Evolutionary conservation across 2,888 invertebrate species (phyloP).

Genomic region (Empis stercorea): DNA sequence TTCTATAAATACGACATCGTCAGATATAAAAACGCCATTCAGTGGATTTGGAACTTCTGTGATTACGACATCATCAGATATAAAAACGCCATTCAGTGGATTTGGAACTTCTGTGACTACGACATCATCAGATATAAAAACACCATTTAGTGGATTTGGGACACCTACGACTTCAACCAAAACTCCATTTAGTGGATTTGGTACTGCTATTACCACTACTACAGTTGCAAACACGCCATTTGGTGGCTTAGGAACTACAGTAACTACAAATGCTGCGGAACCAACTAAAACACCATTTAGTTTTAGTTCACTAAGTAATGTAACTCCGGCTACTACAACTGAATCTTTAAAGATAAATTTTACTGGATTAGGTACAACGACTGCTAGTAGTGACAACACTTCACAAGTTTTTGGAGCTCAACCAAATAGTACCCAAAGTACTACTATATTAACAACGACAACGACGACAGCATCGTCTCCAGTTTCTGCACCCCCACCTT

Average conservation of each 20-base stretch:
- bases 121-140: constrained; percentile 9
- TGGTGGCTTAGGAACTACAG: background rate
- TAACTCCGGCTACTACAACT: background rate
- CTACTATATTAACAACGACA: no score
- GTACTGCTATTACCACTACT: constrained; percentile 10
- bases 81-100: background rate
- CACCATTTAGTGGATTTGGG: constrained; percentile 3
- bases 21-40: constrained; percentile 3
- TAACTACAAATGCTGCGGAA: background rate
- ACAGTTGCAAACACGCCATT: background rate
- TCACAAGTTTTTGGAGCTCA: no score
- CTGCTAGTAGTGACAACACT: no score
- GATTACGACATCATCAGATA: background rate
- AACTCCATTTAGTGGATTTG: constrained; percentile 6
- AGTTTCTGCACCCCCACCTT: no score
- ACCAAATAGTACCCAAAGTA: no score
- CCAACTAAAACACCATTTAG: no score
- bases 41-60: background rate
- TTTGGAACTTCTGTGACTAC: constrained; percentile 8
- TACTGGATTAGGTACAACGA: no score
- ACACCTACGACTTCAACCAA: background rate
- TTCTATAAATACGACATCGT: constrained; percentile 8
- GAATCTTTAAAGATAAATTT: background rate
- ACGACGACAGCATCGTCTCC: no score
- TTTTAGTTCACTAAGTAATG: no score